These are phyloP conservation scores for Empis stercorea DNA, from an alignment of 2,888 invertebrate genomes.

Conservation along the genomic window DNA sequence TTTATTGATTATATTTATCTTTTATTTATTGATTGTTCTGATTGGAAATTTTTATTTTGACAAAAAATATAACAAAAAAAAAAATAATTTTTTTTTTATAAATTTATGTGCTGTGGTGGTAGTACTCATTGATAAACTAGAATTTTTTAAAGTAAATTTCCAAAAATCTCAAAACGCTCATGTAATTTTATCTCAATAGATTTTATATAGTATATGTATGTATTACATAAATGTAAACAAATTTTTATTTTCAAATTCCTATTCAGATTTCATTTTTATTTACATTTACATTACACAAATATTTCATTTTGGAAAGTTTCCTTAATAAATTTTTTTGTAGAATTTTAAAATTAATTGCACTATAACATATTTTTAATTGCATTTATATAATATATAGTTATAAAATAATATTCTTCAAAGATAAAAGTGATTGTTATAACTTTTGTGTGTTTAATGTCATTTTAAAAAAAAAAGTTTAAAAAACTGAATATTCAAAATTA, in stretches of 20 bases:
- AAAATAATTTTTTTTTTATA: no score
- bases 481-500: neutral
- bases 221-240: no score
- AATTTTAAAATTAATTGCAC: neutral
- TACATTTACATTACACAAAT: no score
- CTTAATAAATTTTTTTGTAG: no score
- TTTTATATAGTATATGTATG: no score
- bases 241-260: no score
- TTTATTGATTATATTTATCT: neutral
- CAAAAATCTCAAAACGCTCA: constrained; percentile 3
- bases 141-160: no score
- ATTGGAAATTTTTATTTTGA: neutral
- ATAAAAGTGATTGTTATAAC: neutral
- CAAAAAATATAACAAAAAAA: neutral
- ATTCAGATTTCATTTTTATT: no score
- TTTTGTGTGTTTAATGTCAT: neutral
- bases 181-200: no score
- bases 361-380: constrained; percentile 1
- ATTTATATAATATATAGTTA: neutral
- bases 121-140: no score
- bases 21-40: neutral
- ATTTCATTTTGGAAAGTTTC: no score
- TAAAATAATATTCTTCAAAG: neutral
- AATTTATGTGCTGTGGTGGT: no score
- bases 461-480: neutral